Base-by-base conservation (phyloP, 2,888 invertebrate genomes). In the Yponomeuta cagnagella region DNA sequence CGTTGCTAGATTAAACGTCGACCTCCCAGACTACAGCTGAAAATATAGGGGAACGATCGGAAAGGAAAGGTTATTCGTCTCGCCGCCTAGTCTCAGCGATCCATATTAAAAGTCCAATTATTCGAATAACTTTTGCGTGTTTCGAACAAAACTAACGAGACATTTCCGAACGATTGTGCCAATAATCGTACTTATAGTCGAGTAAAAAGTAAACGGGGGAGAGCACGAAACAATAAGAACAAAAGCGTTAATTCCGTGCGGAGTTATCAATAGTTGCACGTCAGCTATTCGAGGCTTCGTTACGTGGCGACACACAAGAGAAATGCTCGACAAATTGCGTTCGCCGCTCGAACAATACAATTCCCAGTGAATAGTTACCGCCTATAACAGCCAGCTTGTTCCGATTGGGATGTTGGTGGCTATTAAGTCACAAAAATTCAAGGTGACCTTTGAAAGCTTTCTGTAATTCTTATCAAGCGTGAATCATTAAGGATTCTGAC, bases 281-380 rank as follows among this genome's bases (percentile, higher is more conserved):
- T 88, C 86, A 84, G 86, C 84, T 80, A 85, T 82, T 83, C 83
- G 82, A 78, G 81, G 84, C 85, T 85, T 84, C 84, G 86, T 85
- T 82, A 82, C 81, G 80, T 63, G 33, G 58, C 48, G 31, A 83
- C 87, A 58, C 81, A 85, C 84, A 80, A 84, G 86, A 86, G 86
- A 87, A 87, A 87, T 84, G 85, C 79, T 78, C 83, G 82, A 85
- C 88, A 88, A 89, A 90, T 90, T 89, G 88, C 86, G 79, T 82
- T 81, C 75, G 31, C 48, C 23, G 69, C 77, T 77, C 48, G 37
- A 52, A 85, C 85, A 85, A 85, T 84, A 78, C 80, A 77, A 77
- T 76, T 77, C 78, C 79, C 74, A 79, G 80, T 84, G 85, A 81
- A 86, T 85, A 80, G 83, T 83, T 86, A 83, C 23, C 12, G 65